A percentile compares a stretch with the other conserved stretches of the same genome.
These are phyloP conservation scores for Drosophila ercepeae DNA, from an alignment of 1,140 invertebrate genomes.

Conservation along the genomic window DNA sequence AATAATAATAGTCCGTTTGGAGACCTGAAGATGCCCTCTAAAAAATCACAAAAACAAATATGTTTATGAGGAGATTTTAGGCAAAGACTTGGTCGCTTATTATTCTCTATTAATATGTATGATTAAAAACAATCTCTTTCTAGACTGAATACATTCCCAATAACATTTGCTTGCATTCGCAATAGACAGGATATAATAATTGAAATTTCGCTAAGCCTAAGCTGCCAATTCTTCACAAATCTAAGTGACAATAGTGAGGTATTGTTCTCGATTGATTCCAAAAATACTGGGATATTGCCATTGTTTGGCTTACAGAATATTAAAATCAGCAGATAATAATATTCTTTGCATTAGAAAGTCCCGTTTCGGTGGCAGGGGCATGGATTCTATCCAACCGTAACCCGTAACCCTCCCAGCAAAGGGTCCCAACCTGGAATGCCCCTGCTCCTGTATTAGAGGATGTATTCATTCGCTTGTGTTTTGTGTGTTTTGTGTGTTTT, in stretches of 20 bases:
- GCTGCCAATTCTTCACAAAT: slow-evolving; percentile 22
- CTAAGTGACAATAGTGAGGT: slow-evolving; percentile 12
- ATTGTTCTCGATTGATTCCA: slow-evolving; percentile 34
- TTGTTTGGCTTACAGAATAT: slow-evolving; percentile 3
- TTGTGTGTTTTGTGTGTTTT: slow-evolving; percentile 21
- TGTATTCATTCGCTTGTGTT: slow-evolving; percentile 23
- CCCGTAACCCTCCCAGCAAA: slow-evolving; percentile 35
- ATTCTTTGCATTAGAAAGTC: slow-evolving; percentile 40
- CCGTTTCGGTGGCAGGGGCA: slow-evolving; percentile 31
- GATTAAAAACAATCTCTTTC: no score
- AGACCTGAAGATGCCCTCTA: slow-evolving; percentile 20
- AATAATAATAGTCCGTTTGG: slow-evolving; percentile 9
- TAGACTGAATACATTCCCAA: no score
- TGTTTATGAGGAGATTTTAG: no score
- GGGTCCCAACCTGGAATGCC: slow-evolving; percentile 46
- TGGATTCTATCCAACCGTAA: slow-evolving; percentile 28
- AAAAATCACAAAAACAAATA: no score
- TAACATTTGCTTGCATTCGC: slow-evolving; percentile 26
- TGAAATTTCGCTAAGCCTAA: slow-evolving; percentile 27
- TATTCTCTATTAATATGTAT: no score
- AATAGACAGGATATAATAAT: slow-evolving; percentile 16
- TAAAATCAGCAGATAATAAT: slow-evolving; percentile 6
- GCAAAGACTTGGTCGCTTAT: no score
- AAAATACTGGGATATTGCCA: slow-evolving; percentile 25
- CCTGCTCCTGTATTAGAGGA: slow-evolving; percentile 1